These are phyloP conservation scores for silkworm (Bombyx mori) DNA, from an alignment of 1,140 invertebrate genomes.

Conservation along the genomic window ASM3026992v2 NC_085126.1:40001-40500, in stretches of 20 bases:
- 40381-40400: too few species aligned
- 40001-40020: neutral
- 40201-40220: constrained; percentile 51
- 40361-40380: too few species aligned
- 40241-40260: constrained; percentile 49
- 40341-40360: too few species aligned
- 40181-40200: constrained; percentile 31
- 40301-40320: constrained; percentile 41
- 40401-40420: too few species aligned
- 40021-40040: neutral
- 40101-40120: constrained; percentile 33
- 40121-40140: constrained; percentile 45
- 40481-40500: too few species aligned
- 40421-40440: too few species aligned
- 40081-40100: constrained; percentile 11
- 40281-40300: constrained; percentile 37
- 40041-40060: neutral
- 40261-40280: constrained; percentile 43
- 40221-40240: constrained; percentile 35
- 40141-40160: constrained; percentile 47
- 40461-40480: too few species aligned
- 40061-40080: constrained; percentile 1
- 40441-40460: too few species aligned
- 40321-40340: constrained; percentile 36
- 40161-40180: constrained; percentile 36